A percentile compares a stretch with the other conserved stretches of the same genome.
These are phyloP conservation scores for Panorpa germanica DNA, from an alignment of 2,888 invertebrate genomes.

Conservation along the genomic window DNA sequence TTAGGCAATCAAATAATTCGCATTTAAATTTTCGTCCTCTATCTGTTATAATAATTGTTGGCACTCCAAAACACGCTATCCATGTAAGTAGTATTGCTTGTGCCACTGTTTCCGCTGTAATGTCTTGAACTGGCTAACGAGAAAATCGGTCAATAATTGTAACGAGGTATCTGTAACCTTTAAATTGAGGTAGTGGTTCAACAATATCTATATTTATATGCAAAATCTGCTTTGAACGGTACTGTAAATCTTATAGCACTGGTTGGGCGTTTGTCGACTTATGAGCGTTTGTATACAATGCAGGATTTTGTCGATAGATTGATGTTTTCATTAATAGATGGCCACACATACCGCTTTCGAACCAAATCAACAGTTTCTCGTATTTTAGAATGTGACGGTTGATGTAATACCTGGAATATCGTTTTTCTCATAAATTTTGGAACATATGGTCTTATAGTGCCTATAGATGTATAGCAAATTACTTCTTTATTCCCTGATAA, in stretches of 20 bases:
- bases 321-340: constrained; percentile 6
- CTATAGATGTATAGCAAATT: constrained; percentile 10
- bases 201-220: too few species aligned
- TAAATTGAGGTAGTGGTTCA: too few species aligned
- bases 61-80: constrained; percentile 11
- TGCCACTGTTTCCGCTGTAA: constrained; percentile 7
- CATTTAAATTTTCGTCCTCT: constrained; percentile 12
- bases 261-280: constrained; percentile 10
- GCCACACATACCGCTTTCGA: constrained; percentile 9
- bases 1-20: constrained; percentile 9
- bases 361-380: constrained; percentile 9
- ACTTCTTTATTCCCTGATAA: too few species aligned
- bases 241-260: too few species aligned
- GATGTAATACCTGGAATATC: constrained; percentile 11
- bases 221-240: too few species aligned
- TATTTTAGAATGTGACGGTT: constrained; percentile 11
- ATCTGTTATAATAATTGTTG: constrained; percentile 11
- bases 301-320: constrained; percentile 8
- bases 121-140: constrained; percentile 9
- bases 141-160: constrained; percentile 7
- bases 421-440: constrained; percentile 10
- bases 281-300: constrained; percentile 10
- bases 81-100: too few species aligned
- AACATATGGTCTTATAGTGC: constrained; percentile 11
- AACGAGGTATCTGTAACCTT: constrained; percentile 1